Evolutionary conservation across 1,140 invertebrate genomes (phyloP).

Genomic region (Drosophila prosaltans): DNA sequence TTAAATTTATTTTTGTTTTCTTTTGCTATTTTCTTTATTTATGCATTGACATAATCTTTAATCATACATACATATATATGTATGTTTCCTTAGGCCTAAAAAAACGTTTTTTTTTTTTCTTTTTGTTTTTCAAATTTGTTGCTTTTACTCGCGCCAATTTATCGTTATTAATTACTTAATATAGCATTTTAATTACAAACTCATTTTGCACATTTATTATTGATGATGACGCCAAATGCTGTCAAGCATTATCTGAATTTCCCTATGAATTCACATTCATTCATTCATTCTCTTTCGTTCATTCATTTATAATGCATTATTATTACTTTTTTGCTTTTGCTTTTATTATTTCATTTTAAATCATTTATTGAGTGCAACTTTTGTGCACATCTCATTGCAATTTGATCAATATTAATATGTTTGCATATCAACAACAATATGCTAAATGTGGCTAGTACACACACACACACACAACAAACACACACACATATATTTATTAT

Average conservation of each 20-base stretch:
- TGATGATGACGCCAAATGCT: conserved; percentile 48
- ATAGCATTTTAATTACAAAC: conserved; percentile 75
- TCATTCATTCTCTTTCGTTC: conserved; percentile 23
- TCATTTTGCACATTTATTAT: conserved; percentile 54
- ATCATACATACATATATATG: conserved; percentile 12
- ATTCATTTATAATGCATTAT: conserved; percentile 32
- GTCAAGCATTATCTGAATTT: conserved; percentile 51
- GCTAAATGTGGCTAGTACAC: conserved; percentile 43
- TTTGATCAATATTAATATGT: conserved; percentile 58
- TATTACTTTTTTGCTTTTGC: conserved; percentile 10
- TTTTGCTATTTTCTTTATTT: conserved; percentile 28
- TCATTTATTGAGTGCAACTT: conserved; percentile 38
- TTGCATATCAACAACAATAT: conserved; percentile 59
- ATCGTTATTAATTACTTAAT: conserved; percentile 61
- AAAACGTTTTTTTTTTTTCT: conserved; percentile 41
- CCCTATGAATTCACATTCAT: conserved; percentile 36
- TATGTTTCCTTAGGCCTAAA: conserved; percentile 59
- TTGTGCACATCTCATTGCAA: conserved; percentile 39
- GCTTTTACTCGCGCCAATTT: conserved; percentile 27
- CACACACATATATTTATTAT: neutral
- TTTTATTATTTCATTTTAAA: conserved; percentile 39
- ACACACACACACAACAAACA: conserved; percentile 26
- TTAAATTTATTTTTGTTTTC: conserved; percentile 43
- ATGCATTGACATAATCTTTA: neutral
- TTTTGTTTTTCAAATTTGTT: conserved; percentile 2